Evolutionary conservation across 2,888 invertebrate species (phyloP).

Genomic region (Cheilosia grossa): DNA sequence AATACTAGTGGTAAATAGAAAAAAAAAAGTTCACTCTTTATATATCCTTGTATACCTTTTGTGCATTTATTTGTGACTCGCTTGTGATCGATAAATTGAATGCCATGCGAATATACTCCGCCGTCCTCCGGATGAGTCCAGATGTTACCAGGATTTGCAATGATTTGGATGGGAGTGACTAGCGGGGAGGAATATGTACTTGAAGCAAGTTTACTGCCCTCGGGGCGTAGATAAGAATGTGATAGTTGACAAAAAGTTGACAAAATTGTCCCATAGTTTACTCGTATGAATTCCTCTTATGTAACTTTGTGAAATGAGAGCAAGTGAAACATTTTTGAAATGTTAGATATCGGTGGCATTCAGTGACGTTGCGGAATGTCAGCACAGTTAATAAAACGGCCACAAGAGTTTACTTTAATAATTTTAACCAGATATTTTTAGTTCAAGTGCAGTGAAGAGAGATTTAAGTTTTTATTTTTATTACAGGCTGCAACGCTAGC

Average conservation of each 20-base stretch:
- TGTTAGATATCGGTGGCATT: too few relatives aligned
- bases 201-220: conserved; percentile 28
- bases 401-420: neutral
- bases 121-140: neutral
- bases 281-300: too few relatives aligned
- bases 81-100: neutral
- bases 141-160: conserved; percentile 32
- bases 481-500: conserved; percentile 79
- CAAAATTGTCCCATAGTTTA: conserved; percentile 13
- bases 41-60: conserved; percentile 31
- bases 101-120: neutral
- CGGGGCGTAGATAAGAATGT: conserved; percentile 10
- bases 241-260: conserved; percentile 25
- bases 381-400: too few relatives aligned
- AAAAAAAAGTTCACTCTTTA: neutral
- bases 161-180: conserved; percentile 43
- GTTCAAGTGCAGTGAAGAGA: neutral
- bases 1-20: conserved; percentile 81
- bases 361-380: too few relatives aligned
- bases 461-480: conserved; percentile 20
- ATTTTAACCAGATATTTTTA: neutral
- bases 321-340: too few relatives aligned
- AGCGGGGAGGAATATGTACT: conserved; percentile 15
- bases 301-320: too few relatives aligned
- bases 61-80: conserved; percentile 26